phyloP scores from a whole-genome alignment of 2,888 invertebrate species.

The Achlya flavicornis region DNA sequence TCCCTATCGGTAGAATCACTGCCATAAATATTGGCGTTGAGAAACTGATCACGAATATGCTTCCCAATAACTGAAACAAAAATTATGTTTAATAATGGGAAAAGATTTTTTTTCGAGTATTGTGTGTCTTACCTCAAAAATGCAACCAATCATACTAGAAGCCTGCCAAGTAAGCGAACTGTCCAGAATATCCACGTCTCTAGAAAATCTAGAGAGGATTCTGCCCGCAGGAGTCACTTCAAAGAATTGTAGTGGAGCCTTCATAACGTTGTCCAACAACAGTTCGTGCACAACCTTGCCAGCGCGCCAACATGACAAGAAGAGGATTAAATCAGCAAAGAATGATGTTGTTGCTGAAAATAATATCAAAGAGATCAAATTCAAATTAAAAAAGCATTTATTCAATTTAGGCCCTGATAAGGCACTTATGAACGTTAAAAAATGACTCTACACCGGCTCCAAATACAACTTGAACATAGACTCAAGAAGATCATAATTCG shows the following conservation, averaged over 20 bases:
- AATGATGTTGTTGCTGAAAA: conserved; percentile 86
- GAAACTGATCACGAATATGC: conserved; percentile 92
- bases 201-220: conserved; percentile 89
- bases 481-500: no score
- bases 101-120: not conserved
- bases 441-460: no score
- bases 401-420: no score
- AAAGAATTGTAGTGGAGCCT: conserved; percentile 89
- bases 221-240: conserved; percentile 91
- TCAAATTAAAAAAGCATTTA: no score
- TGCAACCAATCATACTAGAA: conserved; percentile 87
- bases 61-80: conserved; percentile 89
- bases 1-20: conserved; percentile 91
- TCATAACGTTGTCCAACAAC: conserved; percentile 85
- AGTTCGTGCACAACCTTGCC: conserved; percentile 84
- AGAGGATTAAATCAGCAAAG: conserved; percentile 87
- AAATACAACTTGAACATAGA: no score
- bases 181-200: conserved; percentile 90
- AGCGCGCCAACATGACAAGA: conserved; percentile 88
- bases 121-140: conserved; percentile 86
- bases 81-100: conserved; percentile 14
- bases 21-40: conserved; percentile 92
- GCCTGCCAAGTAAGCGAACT: conserved; percentile 86
- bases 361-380: not conserved
- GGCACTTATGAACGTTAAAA: no score